These are phyloP conservation scores for Planococcus citri DNA, from an alignment of 1,140 invertebrate species.

Conservation along the genomic window DNA sequence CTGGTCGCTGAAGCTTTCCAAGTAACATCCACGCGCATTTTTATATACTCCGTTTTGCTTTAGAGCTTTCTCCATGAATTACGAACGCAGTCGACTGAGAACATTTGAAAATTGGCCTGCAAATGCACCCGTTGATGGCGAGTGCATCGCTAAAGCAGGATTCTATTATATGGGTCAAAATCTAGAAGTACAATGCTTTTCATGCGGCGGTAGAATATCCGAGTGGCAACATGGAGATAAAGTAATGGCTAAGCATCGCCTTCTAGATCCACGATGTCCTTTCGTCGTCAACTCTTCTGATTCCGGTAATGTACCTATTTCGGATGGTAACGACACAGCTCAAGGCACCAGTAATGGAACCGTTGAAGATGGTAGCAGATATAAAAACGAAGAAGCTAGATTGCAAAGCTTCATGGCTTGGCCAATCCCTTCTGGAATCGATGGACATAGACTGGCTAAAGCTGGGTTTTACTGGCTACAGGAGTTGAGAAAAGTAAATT, in stretches of 20 bases:
- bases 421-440: constrained; percentile 46
- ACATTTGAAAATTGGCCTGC: constrained; percentile 59
- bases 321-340: constrained; percentile 24
- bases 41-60: background rate
- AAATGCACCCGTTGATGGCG: constrained; percentile 46
- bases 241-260: constrained; percentile 38
- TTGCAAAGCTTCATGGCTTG: constrained; percentile 49
- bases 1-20: background rate
- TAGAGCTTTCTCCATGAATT: constrained; percentile 41
- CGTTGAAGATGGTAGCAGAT: background rate
- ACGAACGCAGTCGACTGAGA: constrained; percentile 49
- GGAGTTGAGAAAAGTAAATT: constrained; percentile 39
- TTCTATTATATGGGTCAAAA: constrained; percentile 61
- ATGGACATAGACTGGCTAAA: constrained; percentile 54
- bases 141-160: constrained; percentile 61
- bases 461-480: constrained; percentile 71
- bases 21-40: background rate
- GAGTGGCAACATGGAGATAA: constrained; percentile 65
- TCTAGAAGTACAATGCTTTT: constrained; percentile 59
- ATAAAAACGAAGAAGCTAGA: constrained; percentile 39
- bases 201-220: constrained; percentile 53
- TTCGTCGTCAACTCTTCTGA: constrained; percentile 50
- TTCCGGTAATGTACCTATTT: constrained; percentile 50
- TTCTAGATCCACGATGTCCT: constrained; percentile 50
- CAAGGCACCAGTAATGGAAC: background rate